Conservation (phyloP, 2,888 invertebrate species). For the Diabrotica balteata region DNA sequence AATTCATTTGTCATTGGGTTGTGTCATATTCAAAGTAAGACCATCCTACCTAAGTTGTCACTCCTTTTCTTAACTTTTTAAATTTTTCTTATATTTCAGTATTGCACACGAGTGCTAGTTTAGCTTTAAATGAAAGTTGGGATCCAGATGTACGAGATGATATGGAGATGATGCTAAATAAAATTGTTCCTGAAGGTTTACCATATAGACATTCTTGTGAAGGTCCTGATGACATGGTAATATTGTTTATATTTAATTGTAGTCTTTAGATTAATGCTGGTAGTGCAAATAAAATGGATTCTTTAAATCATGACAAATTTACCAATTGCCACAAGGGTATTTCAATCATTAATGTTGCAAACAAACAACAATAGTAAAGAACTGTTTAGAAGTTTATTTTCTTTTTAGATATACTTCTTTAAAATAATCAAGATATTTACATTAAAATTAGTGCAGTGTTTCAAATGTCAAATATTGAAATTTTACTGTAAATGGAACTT, state of each 20-base stretch:
- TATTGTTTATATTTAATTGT: conserved; percentile 40
- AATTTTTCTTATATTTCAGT: conserved; percentile 69
- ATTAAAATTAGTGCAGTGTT: no score
- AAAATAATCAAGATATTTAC: no score
- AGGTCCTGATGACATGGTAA: conserved; percentile 98
- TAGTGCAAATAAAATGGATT: no score
- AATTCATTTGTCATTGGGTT: conserved; percentile 94
- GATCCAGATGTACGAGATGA: conserved; percentile 97
- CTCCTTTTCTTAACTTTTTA: conserved; percentile 24
- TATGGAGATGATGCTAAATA: conserved; percentile 99
- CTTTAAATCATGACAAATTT: no score
- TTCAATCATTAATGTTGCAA: no score
- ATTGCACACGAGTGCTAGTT: conserved; percentile 96
- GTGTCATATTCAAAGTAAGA: conserved; percentile 97
- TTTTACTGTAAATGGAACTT: no score
- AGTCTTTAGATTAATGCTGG: no score
- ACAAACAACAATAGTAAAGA: no score
- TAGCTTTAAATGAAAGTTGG: conserved; percentile 98
- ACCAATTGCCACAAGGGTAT: no score
- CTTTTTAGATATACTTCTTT: no score
- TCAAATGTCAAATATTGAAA: no score
- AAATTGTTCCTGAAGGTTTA: conserved; percentile 96
- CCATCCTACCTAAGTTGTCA: conserved; percentile 33
- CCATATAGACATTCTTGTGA: conserved; percentile 96
- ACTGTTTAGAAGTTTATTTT: no score